Base-by-base conservation (phyloP, 1,140 invertebrate species). In the Drosophila athabasca region DNA sequence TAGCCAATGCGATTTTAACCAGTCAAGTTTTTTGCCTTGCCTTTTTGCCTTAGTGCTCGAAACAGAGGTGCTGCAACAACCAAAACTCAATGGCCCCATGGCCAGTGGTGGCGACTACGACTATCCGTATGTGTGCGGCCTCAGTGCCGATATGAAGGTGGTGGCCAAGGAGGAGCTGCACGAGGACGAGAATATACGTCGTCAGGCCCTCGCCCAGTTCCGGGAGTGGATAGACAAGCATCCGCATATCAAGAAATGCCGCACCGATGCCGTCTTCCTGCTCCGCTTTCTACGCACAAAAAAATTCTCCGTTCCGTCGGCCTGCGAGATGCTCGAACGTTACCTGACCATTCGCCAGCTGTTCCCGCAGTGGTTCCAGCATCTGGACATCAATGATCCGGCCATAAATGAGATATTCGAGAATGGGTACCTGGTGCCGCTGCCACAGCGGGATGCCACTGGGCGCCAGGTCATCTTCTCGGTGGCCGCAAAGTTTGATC, bases 281-380 rank as follows among this genome's bases (percentile, higher is more conserved):
- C 92, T 97, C 15, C 94, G 96, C 45, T 98, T 98, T 83, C 93
- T 98, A 1, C 93, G 97, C 13, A 96, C 96, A 2, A 96, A 97
- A 89, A 97, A 98, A 89, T 97, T 97, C 90, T 96, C 96, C 43
- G 94, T 98, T 13, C 95, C 96, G 0, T 93, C 96, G 79, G 96
- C 97, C 0, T 96, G 96, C 79, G 95, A 96, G 50, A 96, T 97
- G 94, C 91, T 98, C 48, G 96, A 97, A 87, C 94, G 95, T 13
- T 98, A 98, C 85, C 93, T 98, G 13, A 95, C 95, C 6, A 96
- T 97, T 60, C 93, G 96, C 19, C 95, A 96, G 79, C 91, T 96
- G 53, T 95, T 96, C 83, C 96, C 96, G 0, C 93, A 96, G 13
- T 97, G 96, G 96, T 98, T 97, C 92, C 93, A 94, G 66, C 95